Evolutionary conservation across 1,140 invertebrate genomes (phyloP).

Genomic region (Acromyrmex heyeri): DNA sequence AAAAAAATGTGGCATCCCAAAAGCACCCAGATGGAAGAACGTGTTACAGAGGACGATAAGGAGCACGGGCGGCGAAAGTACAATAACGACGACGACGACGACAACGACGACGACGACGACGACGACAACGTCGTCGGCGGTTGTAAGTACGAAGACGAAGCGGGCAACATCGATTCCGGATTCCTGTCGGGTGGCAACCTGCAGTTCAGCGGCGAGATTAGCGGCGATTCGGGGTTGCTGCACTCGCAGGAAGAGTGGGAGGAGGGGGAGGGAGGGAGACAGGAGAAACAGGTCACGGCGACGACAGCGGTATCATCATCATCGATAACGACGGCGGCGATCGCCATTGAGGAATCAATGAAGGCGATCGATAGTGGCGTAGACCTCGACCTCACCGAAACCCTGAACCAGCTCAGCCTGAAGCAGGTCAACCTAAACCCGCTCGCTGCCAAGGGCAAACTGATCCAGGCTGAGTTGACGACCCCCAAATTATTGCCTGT

Average conservation of each 20-base stretch:
- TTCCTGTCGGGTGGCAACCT: slow-evolving; percentile 88
- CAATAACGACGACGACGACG: slow-evolving; percentile 3
- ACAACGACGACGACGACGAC: slow-evolving; percentile 17
- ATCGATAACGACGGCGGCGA: background rate
- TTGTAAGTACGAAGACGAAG: slow-evolving; percentile 39
- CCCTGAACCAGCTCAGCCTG: slow-evolving; percentile 86
- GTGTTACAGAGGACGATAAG: slow-evolving; percentile 71
- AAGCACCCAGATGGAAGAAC: slow-evolving; percentile 68
- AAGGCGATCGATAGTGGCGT: slow-evolving; percentile 85
- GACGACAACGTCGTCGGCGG: background rate
- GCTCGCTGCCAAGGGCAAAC: slow-evolving; percentile 56
- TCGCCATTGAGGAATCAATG: slow-evolving; percentile 80
- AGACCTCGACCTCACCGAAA: slow-evolving; percentile 86
- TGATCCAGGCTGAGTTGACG: slow-evolving; percentile 69
- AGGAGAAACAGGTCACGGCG: background rate
- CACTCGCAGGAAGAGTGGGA: background rate
- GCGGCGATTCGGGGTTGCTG: slow-evolving; percentile 63
- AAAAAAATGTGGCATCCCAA: slow-evolving; percentile 74
- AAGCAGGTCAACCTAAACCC: slow-evolving; percentile 78
- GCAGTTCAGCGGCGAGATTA: slow-evolving; percentile 81
- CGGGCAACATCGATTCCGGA: slow-evolving; percentile 84
- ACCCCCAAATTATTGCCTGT: slow-evolving; percentile 66
- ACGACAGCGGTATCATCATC: background rate
- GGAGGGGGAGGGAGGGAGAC: background rate
- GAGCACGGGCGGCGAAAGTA: background rate